phyloP scores from a whole-genome alignment of 2,888 invertebrate species.

The Acanthosoma haemorrhoidale region DNA sequence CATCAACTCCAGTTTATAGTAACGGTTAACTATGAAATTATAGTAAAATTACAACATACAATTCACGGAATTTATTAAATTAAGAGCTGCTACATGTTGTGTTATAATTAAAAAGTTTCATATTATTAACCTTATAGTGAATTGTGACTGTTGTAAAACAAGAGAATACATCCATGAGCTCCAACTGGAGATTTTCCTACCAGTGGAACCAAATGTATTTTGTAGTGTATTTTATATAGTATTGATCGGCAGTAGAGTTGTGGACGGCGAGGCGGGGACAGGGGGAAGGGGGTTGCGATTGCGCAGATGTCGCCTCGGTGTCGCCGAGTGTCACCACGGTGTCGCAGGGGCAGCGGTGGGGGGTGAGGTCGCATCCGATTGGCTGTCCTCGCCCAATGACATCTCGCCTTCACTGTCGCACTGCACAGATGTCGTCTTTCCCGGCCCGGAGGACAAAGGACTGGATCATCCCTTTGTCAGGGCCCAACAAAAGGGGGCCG shows the following conservation, averaged over 20 bases:
- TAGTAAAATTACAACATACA: no score
- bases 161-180: no score
- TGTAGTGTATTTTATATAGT: slow-evolving; percentile 2
- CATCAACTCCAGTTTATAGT: no score
- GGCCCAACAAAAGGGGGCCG: background rate
- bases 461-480: background rate
- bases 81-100: no score
- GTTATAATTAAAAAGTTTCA: no score
- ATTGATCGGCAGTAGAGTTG: background rate
- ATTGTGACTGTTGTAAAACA: no score
- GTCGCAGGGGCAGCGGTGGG: background rate
- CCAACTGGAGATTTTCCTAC: no score
- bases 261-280: background rate
- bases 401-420: slow-evolving; percentile 17
- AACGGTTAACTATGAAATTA: no score
- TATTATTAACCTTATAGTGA: no score
- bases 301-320: slow-evolving; percentile 6
- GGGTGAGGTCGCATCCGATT: background rate
- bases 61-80: no score
- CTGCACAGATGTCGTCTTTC: background rate
- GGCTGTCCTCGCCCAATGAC: slow-evolving; percentile 1
- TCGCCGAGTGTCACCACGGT: slow-evolving; percentile 19
- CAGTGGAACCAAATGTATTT: background rate
- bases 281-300: background rate
- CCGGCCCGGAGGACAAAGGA: background rate